phyloP scores from a whole-genome alignment of 2,888 invertebrate species.

The Mantis religiosa region DNA sequence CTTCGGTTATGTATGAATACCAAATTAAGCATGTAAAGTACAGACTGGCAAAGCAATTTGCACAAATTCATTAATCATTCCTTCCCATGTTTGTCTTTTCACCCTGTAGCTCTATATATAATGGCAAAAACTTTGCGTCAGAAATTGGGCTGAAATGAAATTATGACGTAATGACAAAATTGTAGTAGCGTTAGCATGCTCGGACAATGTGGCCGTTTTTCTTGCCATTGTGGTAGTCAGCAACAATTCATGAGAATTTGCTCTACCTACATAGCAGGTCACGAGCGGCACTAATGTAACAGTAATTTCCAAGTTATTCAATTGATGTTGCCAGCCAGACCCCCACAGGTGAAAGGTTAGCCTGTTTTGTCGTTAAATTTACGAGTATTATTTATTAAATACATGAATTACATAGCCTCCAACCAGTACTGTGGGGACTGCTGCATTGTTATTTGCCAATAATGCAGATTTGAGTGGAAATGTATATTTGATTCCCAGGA shows the following conservation, averaged over 20 bases:
- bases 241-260: not conserved
- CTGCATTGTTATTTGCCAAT: not conserved
- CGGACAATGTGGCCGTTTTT: not conserved
- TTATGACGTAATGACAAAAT: not conserved
- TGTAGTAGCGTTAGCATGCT: not conserved
- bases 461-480: not conserved
- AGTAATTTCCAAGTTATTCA: not conserved
- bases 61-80: too few relatives aligned
- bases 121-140: not conserved
- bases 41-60: too few relatives aligned
- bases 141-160: not conserved
- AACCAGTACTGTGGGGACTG: not conserved
- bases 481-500: not conserved
- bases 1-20: too few relatives aligned
- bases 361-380: not conserved
- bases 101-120: not conserved
- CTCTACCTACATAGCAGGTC: not conserved
- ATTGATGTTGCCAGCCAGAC: not conserved
- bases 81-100: too few relatives aligned
- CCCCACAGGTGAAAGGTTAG: not conserved
- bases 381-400: not conserved
- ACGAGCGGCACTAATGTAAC: not conserved
- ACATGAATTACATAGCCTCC: not conserved
- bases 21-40: too few relatives aligned
- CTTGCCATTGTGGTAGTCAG: not conserved